Base-by-base conservation (phyloP, 2,888 invertebrate genomes). In the Steinernema carpocapsae region DNA sequence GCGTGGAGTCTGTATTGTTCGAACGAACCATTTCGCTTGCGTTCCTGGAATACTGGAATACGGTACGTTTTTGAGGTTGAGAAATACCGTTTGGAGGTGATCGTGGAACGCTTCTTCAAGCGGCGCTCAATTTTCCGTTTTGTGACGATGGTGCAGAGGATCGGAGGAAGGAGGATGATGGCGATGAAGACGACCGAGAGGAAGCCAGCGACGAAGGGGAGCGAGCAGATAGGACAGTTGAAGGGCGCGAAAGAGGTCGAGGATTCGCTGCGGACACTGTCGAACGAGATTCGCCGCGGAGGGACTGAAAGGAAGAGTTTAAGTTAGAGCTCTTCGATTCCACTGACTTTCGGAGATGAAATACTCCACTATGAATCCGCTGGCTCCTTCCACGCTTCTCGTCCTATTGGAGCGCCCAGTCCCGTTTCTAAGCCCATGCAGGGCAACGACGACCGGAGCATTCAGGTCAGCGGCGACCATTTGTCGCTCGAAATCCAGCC, bases 1-100 rank as follows among this genome's bases (percentile, higher is more conserved):
- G 83, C 0, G 85, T 85, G 56, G 77, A 82, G 29, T 85, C 85
- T 0, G 85, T 85, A 71, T 83, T 83, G n/a, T 82, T 82, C 7
- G 83, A 83, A 6, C 85, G 80, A 22, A 84, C 76, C 85, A 85
- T 84, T 37, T 85, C 85, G 12, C 32, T 7, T 7, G 32, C 26
- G 32, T 64, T 29, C 14, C 64, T 64, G 64, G 6, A 56, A 56
- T 2, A 22, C 14, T 6, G 56, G 24, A 26, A 19, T 26, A 26
- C 2, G 6, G 56, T 4, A 24, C 3, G 26, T 2, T 2, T 56
- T 19, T 6, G 56, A 24, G 6, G 56, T 4, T 6, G 56, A 26
- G 56, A 24, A 56, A 19, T 37, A 64, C 64, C 32, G 29, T 32
- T 64, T 64, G 1, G 64, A 64, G 14, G 32, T 64, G 17, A 32